Conservation (phyloP, 2,797 vertebrate species). For the Megalops cyprinoides region DNA sequence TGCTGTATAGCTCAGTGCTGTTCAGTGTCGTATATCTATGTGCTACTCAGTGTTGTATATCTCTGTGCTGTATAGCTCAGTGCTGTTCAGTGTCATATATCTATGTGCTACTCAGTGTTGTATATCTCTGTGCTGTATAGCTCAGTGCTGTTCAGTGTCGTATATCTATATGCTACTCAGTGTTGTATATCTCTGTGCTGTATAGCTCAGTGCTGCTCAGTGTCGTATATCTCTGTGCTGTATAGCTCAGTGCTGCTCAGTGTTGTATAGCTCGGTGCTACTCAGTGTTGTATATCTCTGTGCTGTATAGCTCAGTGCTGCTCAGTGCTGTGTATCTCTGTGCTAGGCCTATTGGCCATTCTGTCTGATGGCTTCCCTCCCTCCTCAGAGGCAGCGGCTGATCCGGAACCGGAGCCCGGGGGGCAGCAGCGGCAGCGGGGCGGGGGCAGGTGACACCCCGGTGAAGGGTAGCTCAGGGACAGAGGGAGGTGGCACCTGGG, state of each 20-base stretch:
- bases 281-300: neutral
- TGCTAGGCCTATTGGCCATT: neutral
- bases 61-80: no score
- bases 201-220: no score
- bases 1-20: no score
- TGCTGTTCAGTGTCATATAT: no score
- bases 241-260: neutral
- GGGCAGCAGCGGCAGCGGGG: conserved; percentile 49
- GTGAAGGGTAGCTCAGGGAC: conserved; percentile 54
- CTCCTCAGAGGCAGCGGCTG: conserved; percentile 72
- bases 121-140: no score
- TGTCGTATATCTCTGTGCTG: no score
- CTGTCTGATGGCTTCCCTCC: conserved; percentile 3
- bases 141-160: no score
- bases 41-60: no score
- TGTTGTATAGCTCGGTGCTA: neutral
- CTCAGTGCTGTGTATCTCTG: neutral
- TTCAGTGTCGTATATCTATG: no score
- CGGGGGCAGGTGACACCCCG: conserved; percentile 57
- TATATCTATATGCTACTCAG: no score
- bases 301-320: neutral
- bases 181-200: no score
- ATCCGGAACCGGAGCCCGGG: conserved; percentile 62
- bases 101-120: no score
- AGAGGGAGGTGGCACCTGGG: conserved; percentile 56